phyloP scores from a whole-genome alignment of 2,888 invertebrate genomes.

The Mimachlamys varia region DNA sequence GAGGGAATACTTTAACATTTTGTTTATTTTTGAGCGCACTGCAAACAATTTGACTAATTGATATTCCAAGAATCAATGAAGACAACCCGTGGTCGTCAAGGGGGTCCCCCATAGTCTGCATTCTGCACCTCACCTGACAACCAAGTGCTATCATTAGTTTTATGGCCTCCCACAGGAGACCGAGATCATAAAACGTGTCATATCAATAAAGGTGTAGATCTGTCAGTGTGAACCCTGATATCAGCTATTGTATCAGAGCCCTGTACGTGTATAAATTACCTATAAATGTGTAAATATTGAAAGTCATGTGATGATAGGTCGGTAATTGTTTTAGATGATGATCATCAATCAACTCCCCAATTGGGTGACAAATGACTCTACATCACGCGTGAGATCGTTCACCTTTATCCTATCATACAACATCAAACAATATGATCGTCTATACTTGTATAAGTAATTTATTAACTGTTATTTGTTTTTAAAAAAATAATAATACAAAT shows the following conservation, averaged over 20 bases:
- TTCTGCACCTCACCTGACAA: constrained; percentile 9
- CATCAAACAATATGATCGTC: neutral
- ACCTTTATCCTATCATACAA: neutral
- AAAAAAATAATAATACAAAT: too few relatives aligned
- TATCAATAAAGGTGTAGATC: constrained; percentile 7
- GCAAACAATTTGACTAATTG: constrained; percentile 36
- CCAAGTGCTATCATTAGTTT: constrained; percentile 10
- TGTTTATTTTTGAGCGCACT: constrained; percentile 30
- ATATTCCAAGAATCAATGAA: constrained; percentile 12
- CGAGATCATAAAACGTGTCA: constrained; percentile 6
- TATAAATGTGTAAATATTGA: constrained; percentile 34
- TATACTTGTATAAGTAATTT: too few relatives aligned
- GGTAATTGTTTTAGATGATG: constrained; percentile 20
- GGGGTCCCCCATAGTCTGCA: constrained; percentile 14
- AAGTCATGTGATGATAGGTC: neutral
- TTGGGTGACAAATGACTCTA: neutral
- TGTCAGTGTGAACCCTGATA: neutral
- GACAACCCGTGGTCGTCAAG: constrained; percentile 23
- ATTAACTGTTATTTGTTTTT: too few relatives aligned
- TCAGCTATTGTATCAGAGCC: neutral
- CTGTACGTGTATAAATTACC: constrained; percentile 26
- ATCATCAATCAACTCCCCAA: neutral
- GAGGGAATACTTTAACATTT: constrained; percentile 31
- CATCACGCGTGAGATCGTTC: neutral
- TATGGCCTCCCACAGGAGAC: constrained; percentile 29